Evolutionary conservation across 2,797 vertebrate genomes (phyloP).

Genomic region (Pyrocephalus nanus): DNA sequence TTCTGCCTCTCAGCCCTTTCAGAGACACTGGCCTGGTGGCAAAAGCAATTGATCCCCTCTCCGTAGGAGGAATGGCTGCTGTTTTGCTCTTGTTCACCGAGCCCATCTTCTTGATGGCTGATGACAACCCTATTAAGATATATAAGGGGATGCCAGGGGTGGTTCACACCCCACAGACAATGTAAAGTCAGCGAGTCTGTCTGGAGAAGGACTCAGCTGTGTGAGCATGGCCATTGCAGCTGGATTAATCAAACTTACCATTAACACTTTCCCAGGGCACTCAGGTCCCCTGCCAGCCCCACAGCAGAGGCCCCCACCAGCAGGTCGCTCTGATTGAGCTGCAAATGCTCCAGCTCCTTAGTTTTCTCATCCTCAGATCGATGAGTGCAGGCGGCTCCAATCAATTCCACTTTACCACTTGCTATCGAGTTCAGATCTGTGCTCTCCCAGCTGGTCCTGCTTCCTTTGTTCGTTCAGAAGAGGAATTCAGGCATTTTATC

Average conservation of each 20-base stretch:
- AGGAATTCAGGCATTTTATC: not conserved
- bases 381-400: constrained; percentile 8
- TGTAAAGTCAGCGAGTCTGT: not conserved
- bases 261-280: not conserved
- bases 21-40: not conserved
- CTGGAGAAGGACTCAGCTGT: not conserved
- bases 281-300: not conserved
- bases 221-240: not conserved
- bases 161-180: not conserved
- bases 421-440: not conserved
- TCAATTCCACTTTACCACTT: constrained; percentile 49
- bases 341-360: constrained; percentile 26
- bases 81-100: not conserved
- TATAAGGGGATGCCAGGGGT: not conserved
- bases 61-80: not conserved
- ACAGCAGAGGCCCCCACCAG: not conserved
- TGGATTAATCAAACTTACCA: constrained; percentile 25
- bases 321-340: constrained; percentile 13
- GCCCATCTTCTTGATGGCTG: not conserved
- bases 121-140: constrained; percentile 9
- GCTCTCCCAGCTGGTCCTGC: not conserved
- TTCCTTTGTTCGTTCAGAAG: not conserved
- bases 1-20: not conserved
- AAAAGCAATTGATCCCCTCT: not conserved
- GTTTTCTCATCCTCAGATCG: constrained; percentile 21